A percentile compares a stretch with the other conserved stretches of the same genome.
Conservation (phyloP, 2,888 invertebrate species). For the Trissolcus brochymenae region DNA sequence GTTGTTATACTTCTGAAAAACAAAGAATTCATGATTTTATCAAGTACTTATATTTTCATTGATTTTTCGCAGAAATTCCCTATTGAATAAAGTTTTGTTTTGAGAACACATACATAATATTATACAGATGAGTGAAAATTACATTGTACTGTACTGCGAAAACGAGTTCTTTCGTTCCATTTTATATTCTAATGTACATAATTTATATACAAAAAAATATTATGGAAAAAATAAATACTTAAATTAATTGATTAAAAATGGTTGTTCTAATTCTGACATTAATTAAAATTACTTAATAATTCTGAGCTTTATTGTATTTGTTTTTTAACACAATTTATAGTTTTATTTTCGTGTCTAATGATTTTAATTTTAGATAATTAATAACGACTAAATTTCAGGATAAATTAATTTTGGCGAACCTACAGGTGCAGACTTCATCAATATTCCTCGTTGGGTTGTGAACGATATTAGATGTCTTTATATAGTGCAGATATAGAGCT, state of each 20-base stretch:
- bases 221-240: not conserved
- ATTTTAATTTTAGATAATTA: not conserved
- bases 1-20: conserved; percentile 27
- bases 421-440: conserved; percentile 16
- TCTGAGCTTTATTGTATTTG: too few relatives aligned
- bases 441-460: conserved; percentile 14
- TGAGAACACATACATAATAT: conserved; percentile 32
- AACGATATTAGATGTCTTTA: conserved; percentile 23
- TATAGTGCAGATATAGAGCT: conserved; percentile 3
- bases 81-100: conserved; percentile 36
- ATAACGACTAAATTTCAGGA: conserved; percentile 7
- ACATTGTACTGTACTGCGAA: conserved; percentile 6
- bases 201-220: not conserved
- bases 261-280: conserved; percentile 9
- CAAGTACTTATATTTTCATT: conserved; percentile 43
- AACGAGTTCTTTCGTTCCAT: not conserved
- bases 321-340: too few relatives aligned
- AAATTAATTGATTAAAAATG: conserved; percentile 34
- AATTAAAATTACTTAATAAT: too few relatives aligned
- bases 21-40: conserved; percentile 13
- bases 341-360: too few relatives aligned
- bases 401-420: conserved; percentile 6
- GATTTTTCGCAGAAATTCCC: conserved; percentile 24
- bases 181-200: conserved; percentile 2
- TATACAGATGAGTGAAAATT: conserved; percentile 22